A percentile compares a stretch with the other conserved stretches of the same genome.
Conservation (phyloP, 2,113 vertebrate species). For the Nerophis ophidion region DNA sequence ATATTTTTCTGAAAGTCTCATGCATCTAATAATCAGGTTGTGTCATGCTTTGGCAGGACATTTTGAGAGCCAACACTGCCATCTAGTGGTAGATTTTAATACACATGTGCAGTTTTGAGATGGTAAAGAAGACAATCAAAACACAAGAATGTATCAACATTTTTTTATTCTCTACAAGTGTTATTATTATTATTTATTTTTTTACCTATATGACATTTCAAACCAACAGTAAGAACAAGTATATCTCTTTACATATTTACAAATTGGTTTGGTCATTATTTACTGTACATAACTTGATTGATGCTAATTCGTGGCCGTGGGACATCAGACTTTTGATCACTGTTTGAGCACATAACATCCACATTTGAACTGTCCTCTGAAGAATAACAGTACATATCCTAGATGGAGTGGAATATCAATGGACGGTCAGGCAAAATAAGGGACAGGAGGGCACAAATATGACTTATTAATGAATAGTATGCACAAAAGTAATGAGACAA, state of each 20-base stretch:
- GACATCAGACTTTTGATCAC: neutral
- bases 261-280: conserved; percentile 10
- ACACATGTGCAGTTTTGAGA: no score
- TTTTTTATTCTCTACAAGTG: conserved; percentile 11
- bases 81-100: neutral
- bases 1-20: no score
- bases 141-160: conserved; percentile 9
- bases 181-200: neutral
- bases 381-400: neutral
- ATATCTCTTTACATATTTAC: conserved; percentile 9
- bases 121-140: neutral
- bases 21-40: no score
- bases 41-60: neutral
- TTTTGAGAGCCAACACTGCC: neutral
- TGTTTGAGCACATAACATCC: no score
- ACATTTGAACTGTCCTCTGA: neutral
- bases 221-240: conserved; percentile 7
- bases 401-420: neutral
- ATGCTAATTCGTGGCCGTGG: neutral
- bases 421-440: neutral
- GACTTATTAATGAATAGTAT: neutral
- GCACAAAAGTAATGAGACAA: neutral
- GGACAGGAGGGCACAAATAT: no score
- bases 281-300: neutral
- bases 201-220: conserved; percentile 5